Percentiles rank a stretch among this genome's conserved stretches.
Conservation (phyloP, 2,888 invertebrate species). For the Clusia tigrina region DNA sequence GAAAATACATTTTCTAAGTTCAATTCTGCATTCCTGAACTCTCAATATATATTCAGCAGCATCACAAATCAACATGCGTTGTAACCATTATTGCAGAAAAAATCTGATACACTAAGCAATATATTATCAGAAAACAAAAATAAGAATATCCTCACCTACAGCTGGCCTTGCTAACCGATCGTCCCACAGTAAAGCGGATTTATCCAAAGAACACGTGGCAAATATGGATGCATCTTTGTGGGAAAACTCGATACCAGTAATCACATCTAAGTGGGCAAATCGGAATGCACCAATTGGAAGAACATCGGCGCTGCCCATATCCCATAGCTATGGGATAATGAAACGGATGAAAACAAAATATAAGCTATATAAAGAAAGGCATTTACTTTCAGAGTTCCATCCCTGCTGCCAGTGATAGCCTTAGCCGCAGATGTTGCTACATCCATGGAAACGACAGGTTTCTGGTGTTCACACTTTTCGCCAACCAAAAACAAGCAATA, state of each 20-base stretch:
- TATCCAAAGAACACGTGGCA: constrained; percentile 50
- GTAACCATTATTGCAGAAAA: no score
- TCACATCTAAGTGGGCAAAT: constrained; percentile 48
- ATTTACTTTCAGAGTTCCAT: constrained; percentile 58
- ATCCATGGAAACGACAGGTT: constrained; percentile 54
- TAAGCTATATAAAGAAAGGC: background rate
- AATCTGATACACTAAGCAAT: no score
- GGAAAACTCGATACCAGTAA: constrained; percentile 46
- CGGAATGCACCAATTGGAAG: constrained; percentile 39
- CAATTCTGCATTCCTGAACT: no score
- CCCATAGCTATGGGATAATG: constrained; percentile 61
- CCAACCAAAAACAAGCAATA: constrained; percentile 59
- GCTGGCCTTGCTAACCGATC: constrained; percentile 49
- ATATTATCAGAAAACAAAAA: no score
- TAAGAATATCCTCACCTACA: constrained; percentile 40
- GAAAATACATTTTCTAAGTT: no score
- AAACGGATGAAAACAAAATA: background rate
- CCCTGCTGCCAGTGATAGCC: constrained; percentile 53
- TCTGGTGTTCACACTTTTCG: constrained; percentile 51
- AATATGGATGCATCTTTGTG: constrained; percentile 38
- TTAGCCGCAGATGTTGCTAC: constrained; percentile 47
- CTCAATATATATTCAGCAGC: no score
- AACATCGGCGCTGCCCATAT: constrained; percentile 56
- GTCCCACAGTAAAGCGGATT: constrained; percentile 52
- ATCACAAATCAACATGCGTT: no score